These are phyloP conservation scores for Archips crataeganus DNA, from an alignment of 2,888 invertebrate genomes.

Conservation along the genomic window DNA sequence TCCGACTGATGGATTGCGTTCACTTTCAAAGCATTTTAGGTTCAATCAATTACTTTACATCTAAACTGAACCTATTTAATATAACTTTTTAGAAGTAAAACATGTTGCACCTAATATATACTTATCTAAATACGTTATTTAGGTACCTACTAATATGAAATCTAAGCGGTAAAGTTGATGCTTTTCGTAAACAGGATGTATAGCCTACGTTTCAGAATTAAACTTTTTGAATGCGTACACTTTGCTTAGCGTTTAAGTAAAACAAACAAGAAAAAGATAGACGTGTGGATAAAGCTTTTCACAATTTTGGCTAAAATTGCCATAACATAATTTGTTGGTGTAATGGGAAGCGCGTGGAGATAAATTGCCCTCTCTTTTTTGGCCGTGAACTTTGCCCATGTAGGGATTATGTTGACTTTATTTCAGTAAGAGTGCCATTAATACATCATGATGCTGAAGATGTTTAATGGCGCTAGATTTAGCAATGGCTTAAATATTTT, in stretches of 20 bases:
- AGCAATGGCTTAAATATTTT: background rate
- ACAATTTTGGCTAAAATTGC: constrained; percentile 49
- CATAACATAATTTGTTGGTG: constrained; percentile 68
- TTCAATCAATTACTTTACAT: background rate
- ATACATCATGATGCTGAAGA: constrained; percentile 11
- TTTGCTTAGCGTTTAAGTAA: constrained; percentile 22
- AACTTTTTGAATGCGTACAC: background rate
- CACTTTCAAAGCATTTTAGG: background rate
- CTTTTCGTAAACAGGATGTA: background rate
- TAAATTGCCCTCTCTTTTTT: constrained; percentile 61
- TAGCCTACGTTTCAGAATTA: background rate
- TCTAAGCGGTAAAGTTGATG: background rate
- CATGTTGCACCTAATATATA: background rate
- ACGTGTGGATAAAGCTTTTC: constrained; percentile 44
- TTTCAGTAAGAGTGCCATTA: constrained; percentile 31
- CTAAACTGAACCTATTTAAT: background rate
- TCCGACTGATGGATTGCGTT: constrained; percentile 7
- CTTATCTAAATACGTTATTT: background rate
- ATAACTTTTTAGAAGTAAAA: background rate
- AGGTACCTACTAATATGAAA: background rate
- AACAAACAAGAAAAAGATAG: constrained; percentile 40
- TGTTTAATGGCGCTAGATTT: constrained; percentile 11
- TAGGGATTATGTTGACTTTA: constrained; percentile 56
- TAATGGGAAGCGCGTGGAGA: constrained; percentile 65
- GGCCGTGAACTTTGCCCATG: constrained; percentile 64